Conservation (phyloP, 2,113 vertebrate genomes). For the Anguilla japonica region DNA sequence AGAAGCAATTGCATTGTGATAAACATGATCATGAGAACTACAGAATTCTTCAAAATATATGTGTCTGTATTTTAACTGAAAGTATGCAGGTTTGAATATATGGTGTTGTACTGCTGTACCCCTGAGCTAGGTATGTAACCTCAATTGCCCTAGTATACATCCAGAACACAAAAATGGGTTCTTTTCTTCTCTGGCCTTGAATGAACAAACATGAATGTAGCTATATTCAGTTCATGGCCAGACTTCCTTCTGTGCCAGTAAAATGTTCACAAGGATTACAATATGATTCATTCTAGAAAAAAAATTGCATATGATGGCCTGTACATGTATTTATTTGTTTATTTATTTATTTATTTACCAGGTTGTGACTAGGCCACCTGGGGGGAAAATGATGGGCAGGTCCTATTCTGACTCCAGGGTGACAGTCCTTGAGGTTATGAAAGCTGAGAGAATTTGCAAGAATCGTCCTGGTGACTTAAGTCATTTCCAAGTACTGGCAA, state of each 20-base stretch:
- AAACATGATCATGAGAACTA: not conserved
- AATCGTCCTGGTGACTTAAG: not conserved
- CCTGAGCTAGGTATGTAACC: not conserved
- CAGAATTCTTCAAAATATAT: no score
- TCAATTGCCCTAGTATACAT: not conserved
- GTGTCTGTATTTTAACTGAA: not conserved
- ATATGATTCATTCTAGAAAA: constrained; percentile 5
- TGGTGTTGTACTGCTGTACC: not conserved
- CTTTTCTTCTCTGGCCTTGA: no score
- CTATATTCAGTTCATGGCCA: no score
- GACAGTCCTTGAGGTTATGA: constrained; percentile 20
- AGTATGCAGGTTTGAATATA: not conserved
- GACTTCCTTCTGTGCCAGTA: not conserved
- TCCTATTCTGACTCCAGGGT: constrained; percentile 28
- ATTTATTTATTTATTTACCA: constrained; percentile 12
- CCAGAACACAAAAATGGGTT: not conserved
- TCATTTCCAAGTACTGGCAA: constrained; percentile 1
- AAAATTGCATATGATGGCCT: not conserved
- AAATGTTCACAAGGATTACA: not conserved
- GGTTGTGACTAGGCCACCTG: not conserved
- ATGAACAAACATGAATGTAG: no score
- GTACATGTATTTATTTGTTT: no score
- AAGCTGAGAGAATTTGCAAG: not conserved
- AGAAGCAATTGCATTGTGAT: not conserved
- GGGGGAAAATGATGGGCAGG: constrained; percentile 17